Conservation (phyloP, 2,888 invertebrate genomes). For the Idaea straminata region DNA sequence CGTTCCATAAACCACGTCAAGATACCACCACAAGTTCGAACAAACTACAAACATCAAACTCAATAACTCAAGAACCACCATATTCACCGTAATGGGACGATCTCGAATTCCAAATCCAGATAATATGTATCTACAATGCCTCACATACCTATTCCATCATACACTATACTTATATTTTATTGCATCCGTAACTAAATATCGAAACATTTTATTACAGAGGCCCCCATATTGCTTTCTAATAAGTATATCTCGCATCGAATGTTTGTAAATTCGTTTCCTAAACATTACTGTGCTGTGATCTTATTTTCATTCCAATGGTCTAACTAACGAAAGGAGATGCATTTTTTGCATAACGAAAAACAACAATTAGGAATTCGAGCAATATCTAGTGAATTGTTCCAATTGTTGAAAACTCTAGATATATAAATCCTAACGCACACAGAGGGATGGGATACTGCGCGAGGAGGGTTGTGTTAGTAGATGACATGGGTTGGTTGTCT, state of each 20-base stretch:
- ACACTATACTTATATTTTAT: background rate
- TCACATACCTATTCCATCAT: background rate
- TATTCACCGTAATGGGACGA: background rate
- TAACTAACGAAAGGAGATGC: background rate
- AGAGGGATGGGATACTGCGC: constrained; percentile 10
- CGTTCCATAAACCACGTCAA: background rate
- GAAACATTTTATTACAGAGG: background rate
- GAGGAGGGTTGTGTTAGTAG: constrained; percentile 45
- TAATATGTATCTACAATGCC: background rate
- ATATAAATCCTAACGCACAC: constrained; percentile 19
- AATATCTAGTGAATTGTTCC: background rate
- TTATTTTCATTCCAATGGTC: background rate
- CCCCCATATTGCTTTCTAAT: background rate
- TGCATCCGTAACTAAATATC: constrained; percentile 1
- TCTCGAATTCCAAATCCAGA: background rate
- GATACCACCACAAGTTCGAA: background rate
- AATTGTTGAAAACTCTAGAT: background rate
- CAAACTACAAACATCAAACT: background rate
- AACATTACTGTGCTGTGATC: background rate
- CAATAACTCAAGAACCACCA: background rate
- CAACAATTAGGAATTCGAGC: background rate
- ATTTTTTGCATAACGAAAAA: background rate
- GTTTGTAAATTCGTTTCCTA: background rate
- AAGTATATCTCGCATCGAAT: background rate
- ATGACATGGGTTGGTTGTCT: constrained; percentile 17